Conservation (phyloP, 2,888 invertebrate species). For the Idaea biselata region DNA sequence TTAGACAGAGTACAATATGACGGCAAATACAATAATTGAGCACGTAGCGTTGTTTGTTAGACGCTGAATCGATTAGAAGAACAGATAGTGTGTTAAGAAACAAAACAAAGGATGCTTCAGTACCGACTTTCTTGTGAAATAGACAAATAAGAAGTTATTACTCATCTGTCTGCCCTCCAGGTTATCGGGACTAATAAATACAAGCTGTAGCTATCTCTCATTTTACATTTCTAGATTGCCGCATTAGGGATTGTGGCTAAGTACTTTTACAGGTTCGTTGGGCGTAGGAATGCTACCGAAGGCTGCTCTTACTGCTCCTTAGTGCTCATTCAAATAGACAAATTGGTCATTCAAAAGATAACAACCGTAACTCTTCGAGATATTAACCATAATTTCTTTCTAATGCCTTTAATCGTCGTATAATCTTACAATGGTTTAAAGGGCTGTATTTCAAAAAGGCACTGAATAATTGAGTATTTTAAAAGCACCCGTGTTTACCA, state of each 20-base stretch:
- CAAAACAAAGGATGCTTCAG: slow-evolving; percentile 31
- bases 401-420: not conserved
- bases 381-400: slow-evolving; percentile 1
- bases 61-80: slow-evolving; percentile 24
- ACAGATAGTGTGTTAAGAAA: slow-evolving; percentile 32
- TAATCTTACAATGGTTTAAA: not conserved
- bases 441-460: not conserved
- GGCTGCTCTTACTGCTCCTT: slow-evolving; percentile 14
- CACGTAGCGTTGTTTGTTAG: slow-evolving; percentile 19
- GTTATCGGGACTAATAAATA: slow-evolving; percentile 52
- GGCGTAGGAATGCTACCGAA: slow-evolving; percentile 24
- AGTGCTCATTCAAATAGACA: slow-evolving; percentile 20
- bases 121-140: slow-evolving; percentile 41
- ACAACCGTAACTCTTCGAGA: not conserved
- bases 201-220: slow-evolving; percentile 41
- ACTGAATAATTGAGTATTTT: slow-evolving; percentile 2
- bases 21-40: slow-evolving; percentile 7
- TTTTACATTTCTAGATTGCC: slow-evolving; percentile 47
- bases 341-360: slow-evolving; percentile 26
- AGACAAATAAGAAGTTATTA: slow-evolving; percentile 57
- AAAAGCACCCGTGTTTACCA: slow-evolving; percentile 1
- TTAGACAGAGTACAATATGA: not conserved
- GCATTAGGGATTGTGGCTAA: slow-evolving; percentile 31
- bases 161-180: slow-evolving; percentile 48
- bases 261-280: slow-evolving; percentile 25